These are phyloP conservation scores for Drosophila navojoa DNA, from an alignment of 1,140 invertebrate species.

Conservation along the genomic window DNA sequence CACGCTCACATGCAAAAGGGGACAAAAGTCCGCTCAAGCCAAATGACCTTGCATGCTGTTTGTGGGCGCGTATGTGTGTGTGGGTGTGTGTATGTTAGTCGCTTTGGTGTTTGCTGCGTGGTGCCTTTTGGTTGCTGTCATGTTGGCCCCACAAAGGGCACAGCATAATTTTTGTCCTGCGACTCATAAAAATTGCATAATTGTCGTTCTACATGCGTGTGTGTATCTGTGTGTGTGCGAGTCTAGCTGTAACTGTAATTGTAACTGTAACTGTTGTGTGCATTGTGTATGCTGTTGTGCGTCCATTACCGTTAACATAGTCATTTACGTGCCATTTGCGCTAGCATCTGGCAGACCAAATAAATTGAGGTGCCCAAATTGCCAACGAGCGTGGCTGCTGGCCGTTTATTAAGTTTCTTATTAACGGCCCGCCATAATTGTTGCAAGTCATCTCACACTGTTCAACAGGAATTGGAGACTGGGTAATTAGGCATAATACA, in stretches of 20 bases:
- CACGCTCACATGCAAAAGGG: conserved; percentile 3
- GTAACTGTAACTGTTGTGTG: conserved; percentile 11
- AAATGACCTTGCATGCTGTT: conserved; percentile 41
- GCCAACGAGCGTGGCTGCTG: conserved; percentile 7
- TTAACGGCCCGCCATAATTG: conserved; percentile 25
- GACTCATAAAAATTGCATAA: conserved; percentile 77
- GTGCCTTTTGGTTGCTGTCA: conserved; percentile 43
- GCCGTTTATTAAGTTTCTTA: conserved; percentile 38
- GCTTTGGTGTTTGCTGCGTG: conserved; percentile 42
- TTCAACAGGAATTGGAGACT: conserved; percentile 2
- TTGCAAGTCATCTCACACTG: neutral
- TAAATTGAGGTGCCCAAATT: conserved; percentile 30
- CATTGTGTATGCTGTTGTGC: conserved; percentile 22
- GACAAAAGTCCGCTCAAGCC: conserved; percentile 21
- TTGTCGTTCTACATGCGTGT: conserved; percentile 54
- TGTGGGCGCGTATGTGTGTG: neutral
- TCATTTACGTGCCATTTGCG: conserved; percentile 68
- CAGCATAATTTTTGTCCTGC: conserved; percentile 59
- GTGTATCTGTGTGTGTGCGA: conserved; percentile 15
- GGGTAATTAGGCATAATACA: conserved; percentile 14
- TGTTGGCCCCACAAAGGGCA: conserved; percentile 60
- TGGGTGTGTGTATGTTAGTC: conserved; percentile 2
- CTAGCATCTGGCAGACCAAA: conserved; percentile 63
- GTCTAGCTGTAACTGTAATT: conserved; percentile 27
- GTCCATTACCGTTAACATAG: conserved; percentile 53